These are phyloP conservation scores for Rhodinocichla rosea DNA, from an alignment of 2,113 vertebrate genomes.

Conservation along the genomic window DNA sequence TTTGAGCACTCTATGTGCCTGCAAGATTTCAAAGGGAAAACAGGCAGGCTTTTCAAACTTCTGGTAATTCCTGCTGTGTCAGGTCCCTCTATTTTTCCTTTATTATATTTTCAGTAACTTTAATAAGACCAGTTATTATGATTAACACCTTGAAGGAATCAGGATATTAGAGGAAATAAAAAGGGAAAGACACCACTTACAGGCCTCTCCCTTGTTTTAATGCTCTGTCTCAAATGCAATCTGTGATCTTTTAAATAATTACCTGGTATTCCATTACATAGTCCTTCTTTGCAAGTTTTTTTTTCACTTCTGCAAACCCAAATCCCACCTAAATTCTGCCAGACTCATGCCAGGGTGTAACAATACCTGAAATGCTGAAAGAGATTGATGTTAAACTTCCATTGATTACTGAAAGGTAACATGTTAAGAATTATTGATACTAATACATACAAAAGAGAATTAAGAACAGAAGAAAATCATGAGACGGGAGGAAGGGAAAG, in stretches of 20 bases:
- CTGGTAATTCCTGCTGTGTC: conserved; percentile 28
- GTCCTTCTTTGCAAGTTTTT: neutral
- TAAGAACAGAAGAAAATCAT: neutral
- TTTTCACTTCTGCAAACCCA: neutral
- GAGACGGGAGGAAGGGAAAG: neutral
- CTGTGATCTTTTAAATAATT: conserved; percentile 55
- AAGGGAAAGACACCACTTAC: conserved; percentile 16
- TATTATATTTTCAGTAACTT: conserved; percentile 37
- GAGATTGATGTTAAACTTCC: conserved; percentile 52
- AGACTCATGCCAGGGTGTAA: conserved; percentile 6
- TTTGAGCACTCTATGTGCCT: conserved; percentile 1
- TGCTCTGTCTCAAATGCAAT: neutral
- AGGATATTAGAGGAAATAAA: conserved; percentile 15
- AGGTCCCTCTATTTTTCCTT: neutral
- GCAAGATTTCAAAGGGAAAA: conserved; percentile 39
- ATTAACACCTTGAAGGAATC: conserved; percentile 11
- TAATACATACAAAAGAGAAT: neutral
- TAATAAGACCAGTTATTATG: conserved; percentile 44
- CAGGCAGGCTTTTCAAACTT: conserved; percentile 33
- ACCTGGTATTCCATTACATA: conserved; percentile 25
- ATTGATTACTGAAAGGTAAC: conserved; percentile 42
- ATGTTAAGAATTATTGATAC: conserved; percentile 49
- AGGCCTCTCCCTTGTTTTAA: neutral
- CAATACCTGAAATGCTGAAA: neutral
- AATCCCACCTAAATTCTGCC: conserved; percentile 17